A percentile compares a stretch with the other conserved stretches of the same genome.
Conservation (phyloP, 2,888 invertebrate genomes). For the Drosophila nigritarsus region DNA sequence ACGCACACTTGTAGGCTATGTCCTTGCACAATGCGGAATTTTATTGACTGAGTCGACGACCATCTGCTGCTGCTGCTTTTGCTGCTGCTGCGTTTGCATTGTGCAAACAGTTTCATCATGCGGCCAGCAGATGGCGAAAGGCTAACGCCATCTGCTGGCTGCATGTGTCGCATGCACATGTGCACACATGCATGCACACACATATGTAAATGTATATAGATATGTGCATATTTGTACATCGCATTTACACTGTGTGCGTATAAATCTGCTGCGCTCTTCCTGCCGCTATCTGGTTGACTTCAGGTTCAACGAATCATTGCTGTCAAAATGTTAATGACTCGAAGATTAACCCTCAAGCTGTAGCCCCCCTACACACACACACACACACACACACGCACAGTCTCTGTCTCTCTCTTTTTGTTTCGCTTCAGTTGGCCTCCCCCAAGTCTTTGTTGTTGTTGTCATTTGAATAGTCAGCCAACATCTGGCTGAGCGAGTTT, state of each 20-base stretch:
- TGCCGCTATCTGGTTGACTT: conserved; percentile 35
- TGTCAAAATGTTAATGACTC: conserved; percentile 62
- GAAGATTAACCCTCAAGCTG: conserved; percentile 45
- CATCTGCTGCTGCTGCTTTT: not conserved
- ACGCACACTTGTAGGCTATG: conserved; percentile 24
- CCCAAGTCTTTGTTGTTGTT: conserved; percentile 36
- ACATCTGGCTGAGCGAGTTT: conserved; percentile 53
- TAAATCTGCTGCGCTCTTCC: conserved; percentile 17
- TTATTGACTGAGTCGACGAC: conserved; percentile 3
- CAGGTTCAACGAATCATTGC: conserved; percentile 55
- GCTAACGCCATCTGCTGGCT: conserved; percentile 15
- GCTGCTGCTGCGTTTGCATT: conserved; percentile 18
- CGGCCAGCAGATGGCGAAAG: conserved; percentile 52
- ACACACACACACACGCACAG: not conserved
- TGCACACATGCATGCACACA: not conserved
- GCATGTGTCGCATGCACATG: conserved; percentile 42
- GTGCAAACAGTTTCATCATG: conserved; percentile 50
- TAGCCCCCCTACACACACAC: conserved; percentile 5
- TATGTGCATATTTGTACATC: not conserved
- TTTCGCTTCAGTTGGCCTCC: conserved; percentile 42
- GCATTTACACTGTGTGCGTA: too few species aligned
- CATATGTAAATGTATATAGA: not conserved
- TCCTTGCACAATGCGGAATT: conserved; percentile 52
- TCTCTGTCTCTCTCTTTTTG: not conserved
- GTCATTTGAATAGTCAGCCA: conserved; percentile 42